Evolutionary conservation across 1,140 invertebrate species (phyloP), one percentile per base, ranked within the genome.

Genomic region (Olivierus martensii): DNA sequence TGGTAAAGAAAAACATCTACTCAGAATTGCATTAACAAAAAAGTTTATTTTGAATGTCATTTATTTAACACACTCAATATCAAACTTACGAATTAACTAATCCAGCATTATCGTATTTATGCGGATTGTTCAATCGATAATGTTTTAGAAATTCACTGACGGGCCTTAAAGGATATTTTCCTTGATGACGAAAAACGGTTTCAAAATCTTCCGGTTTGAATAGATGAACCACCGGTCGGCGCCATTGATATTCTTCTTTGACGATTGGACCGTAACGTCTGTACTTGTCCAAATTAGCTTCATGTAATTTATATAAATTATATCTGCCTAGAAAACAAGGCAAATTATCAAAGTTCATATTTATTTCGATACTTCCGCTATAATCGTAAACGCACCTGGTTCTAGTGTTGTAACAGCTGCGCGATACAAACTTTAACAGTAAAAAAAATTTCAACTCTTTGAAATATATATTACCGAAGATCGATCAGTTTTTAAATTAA

Each of bases 241-340:
- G 43, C 53, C 58, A 62, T 19, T 66, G 61, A 53, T 61, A 63
- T 45, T 61, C 59, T 51, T 68, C 63, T 18, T 54, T 59, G 9
- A 64, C 52, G 7, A 68, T 59, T 10, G 59, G 56, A 0, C 67
- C 67, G 53, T 66, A 68, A 9, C 53, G 47, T 6, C 49, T 18
- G 19, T 79, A 77, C 71, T 75, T 78, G 81, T 82, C 82, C 76
- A 76, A 73, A 66, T 88, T 85, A 51, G 81, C 82, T 58, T 85
- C 79, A 65, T 88, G 86, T 22, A 88, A 69, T 62, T 83, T 81
- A 49, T 77, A 77, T 66, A 85, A 72, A 57, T 74, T 75, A 62
- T 86, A 88, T 39, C 73, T 68, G 10, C 80, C 79, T 57, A 21
- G n/a, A 18, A 44, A 28, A 18, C 28, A 28, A 28, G 28, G 28